Base-by-base conservation (phyloP, 2,797 vertebrate species). In the Gouania willdenowi region DNA sequence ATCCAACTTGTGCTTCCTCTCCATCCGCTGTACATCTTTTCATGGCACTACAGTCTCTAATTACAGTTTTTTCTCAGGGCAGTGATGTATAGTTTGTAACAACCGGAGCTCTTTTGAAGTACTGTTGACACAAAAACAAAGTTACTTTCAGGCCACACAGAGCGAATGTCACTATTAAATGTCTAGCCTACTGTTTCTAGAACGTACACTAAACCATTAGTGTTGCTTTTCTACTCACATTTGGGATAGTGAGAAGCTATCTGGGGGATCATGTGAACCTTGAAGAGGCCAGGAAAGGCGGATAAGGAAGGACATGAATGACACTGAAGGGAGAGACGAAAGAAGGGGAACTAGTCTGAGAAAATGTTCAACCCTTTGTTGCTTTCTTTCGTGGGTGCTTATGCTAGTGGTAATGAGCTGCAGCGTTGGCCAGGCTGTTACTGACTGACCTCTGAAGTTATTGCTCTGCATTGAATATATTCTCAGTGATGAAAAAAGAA, bases 381-480 rank as follows among this genome's bases (percentile, higher is more conserved):
- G 30, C 50, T 71, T 58, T 75, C 55, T 78, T 72, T 68, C 46
- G 46, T 41, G 2, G 41, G 43, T 79, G 78, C 82, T 83, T 80
- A 77, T 65, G 28, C 45, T 53, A 28, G 60, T 31, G 53, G 55
- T 69, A 69, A 72, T 6, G 13, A 66, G 65, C 56, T 52, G 43
- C 58, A 59, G 48, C 1, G 4, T 25, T 20, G 29, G 43, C 39
- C 16, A 11, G 59, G 32, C 26, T 4, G 27, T 46, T 4, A 34
- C 49, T 32, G 35, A 28, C 49, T 57, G 41, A 29, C 39, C 48
- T 40, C 14, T 60, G 50, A 71, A 40, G 48, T 53, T 47, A 41
- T 27, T 74, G 37, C 40, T 52, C 41, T 62, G 25, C 6, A 31
- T 22, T n/a, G n/a, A n/a, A n/a, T n/a, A n/a, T n/a, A n/a, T n/a